Percentiles rank a stretch among this genome's conserved stretches.
Conservation (phyloP, 2,113 vertebrate genomes). For the Coreoperca whiteheadi region DNA sequence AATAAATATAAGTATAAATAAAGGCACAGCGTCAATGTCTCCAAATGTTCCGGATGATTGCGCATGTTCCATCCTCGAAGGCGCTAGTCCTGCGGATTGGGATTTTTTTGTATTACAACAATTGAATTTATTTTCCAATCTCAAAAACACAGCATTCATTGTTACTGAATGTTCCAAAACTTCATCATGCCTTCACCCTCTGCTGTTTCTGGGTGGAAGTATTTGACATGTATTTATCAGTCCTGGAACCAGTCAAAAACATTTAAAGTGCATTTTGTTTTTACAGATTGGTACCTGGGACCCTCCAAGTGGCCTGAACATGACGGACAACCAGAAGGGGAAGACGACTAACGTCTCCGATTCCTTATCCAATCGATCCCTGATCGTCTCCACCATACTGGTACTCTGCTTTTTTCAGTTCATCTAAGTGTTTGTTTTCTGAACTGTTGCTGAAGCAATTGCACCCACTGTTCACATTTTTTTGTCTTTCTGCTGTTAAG, state of each 20-base stretch:
- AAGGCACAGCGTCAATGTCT: background rate
- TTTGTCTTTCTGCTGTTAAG: background rate
- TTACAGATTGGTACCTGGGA: conserved; percentile 98
- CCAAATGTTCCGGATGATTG: background rate
- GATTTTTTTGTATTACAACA: background rate
- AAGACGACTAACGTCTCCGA: conserved; percentile 95
- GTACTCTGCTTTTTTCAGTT: conserved; percentile 73
- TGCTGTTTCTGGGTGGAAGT: background rate
- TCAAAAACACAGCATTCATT: background rate
- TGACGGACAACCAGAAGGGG: conserved; percentile 97
- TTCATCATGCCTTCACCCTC: background rate
- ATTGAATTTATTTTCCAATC: background rate
- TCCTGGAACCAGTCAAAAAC: background rate
- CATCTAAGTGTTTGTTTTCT: conserved; percentile 59
- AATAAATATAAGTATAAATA: background rate
- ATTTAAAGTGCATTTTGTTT: conserved; percentile 19
- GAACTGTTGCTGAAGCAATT: background rate
- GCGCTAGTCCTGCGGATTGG: too few relatives aligned
- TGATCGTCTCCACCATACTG: conserved; percentile 96
- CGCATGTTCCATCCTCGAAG: background rate
- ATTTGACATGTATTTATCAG: background rate
- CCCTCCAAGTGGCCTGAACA: conserved; percentile 94
- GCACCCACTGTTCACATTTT: background rate
- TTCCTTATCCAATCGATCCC: conserved; percentile 94
- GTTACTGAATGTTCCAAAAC: background rate